phyloP scores from a whole-genome alignment of 2,888 invertebrate genomes.

The Acronicta psi region DNA sequence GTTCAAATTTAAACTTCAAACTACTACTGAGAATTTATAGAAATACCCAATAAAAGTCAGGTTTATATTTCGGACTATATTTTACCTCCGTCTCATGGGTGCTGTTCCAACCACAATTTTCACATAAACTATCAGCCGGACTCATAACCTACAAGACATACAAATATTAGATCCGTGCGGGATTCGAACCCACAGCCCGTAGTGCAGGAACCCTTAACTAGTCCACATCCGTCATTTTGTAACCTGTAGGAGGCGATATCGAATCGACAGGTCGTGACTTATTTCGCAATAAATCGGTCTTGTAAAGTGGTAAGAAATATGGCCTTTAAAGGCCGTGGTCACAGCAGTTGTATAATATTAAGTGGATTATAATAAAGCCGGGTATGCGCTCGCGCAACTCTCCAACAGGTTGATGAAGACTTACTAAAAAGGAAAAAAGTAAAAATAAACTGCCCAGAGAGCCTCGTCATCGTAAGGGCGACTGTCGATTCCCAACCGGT shows the following conservation, averaged over 20 bases:
- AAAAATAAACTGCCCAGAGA: neutral
- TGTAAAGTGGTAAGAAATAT: constrained; percentile 46
- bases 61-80: too few relatives aligned
- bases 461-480: too few relatives aligned
- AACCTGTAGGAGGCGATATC: constrained; percentile 37
- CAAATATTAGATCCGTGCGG: too few relatives aligned
- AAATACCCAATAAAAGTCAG: too few relatives aligned
- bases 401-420: constrained; percentile 25
- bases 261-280: constrained; percentile 49
- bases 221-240: constrained; percentile 23
- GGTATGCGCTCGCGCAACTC: constrained; percentile 13
- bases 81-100: too few relatives aligned
- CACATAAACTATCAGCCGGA: too few relatives aligned
- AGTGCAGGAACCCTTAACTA: constrained; percentile 8
- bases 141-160: too few relatives aligned
- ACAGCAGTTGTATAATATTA: constrained; percentile 52
- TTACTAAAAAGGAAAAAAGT: constrained; percentile 18
- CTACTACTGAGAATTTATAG: too few relatives aligned
- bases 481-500: too few relatives aligned
- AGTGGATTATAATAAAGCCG: constrained; percentile 26
- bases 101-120: too few relatives aligned
- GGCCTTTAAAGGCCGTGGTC: constrained; percentile 66
- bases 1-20: too few relatives aligned
- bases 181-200: too few relatives aligned
- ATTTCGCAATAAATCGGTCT: constrained; percentile 63